Evolutionary conservation across 1,140 invertebrate species (phyloP).

Genomic region (Atta cephalotes): DNA sequence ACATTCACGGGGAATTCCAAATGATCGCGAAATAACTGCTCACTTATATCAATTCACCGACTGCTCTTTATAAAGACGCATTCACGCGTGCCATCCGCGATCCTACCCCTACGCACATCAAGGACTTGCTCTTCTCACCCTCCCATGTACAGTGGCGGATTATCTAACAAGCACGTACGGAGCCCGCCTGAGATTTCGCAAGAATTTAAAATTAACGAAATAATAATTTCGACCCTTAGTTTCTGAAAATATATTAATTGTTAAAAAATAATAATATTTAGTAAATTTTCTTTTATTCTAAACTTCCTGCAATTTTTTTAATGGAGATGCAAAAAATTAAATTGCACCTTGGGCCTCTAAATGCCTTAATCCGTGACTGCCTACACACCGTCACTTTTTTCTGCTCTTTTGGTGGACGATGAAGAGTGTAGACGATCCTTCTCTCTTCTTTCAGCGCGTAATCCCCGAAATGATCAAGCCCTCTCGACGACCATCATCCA

Average conservation of each 20-base stretch:
- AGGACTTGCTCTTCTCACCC: conserved; percentile 56
- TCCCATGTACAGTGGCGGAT: conserved; percentile 33
- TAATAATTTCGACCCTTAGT: neutral
- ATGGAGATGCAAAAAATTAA: neutral
- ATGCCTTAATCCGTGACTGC: conserved; percentile 36
- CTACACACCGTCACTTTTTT: conserved; percentile 22
- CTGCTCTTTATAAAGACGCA: conserved; percentile 85
- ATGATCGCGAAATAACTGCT: conserved; percentile 87
- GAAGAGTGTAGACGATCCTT: conserved; percentile 36
- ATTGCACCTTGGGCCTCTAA: neutral
- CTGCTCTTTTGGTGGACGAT: conserved; percentile 41
- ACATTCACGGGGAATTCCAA: conserved; percentile 80
- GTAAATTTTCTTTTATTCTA: neutral
- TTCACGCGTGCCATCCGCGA: conserved; percentile 84
- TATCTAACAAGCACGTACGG: conserved; percentile 4
- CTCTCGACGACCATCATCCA: conserved; percentile 60
- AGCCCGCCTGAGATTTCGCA: neutral
- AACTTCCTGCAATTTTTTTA: neutral
- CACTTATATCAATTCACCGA: conserved; percentile 86
- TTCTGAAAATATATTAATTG: neutral
- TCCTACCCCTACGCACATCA: conserved; percentile 69
- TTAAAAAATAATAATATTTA: neutral
- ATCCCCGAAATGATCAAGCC: conserved; percentile 73
- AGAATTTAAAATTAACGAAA: neutral
- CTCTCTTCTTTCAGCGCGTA: conserved; percentile 58